A percentile compares a stretch with the other conserved stretches of the same genome.
phyloP scores from a whole-genome alignment of 2,888 invertebrate species.

The Sarcophaga carnaria region DNA sequence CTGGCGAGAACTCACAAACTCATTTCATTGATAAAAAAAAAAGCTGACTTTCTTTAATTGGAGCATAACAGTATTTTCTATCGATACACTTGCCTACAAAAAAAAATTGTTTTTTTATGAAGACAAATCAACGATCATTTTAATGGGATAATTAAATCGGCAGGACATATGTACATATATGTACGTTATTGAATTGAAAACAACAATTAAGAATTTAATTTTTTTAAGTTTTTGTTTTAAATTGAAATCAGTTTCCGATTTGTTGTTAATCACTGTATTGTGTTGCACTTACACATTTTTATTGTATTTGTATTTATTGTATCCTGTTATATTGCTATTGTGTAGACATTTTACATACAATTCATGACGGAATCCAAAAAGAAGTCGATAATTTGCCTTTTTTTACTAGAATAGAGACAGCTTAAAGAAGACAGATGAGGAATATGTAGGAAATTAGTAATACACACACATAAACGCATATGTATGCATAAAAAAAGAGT shows the following conservation, averaged over 20 bases:
- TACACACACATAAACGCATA: not conserved
- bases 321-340: slow-evolving; percentile 25
- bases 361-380: slow-evolving; percentile 27
- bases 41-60: too few relatives aligned
- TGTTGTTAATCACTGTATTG: not conserved
- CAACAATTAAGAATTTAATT: too few relatives aligned
- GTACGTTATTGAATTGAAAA: too few relatives aligned
- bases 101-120: too few relatives aligned
- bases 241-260: not conserved
- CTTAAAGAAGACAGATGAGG: not conserved
- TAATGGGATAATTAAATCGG: too few relatives aligned
- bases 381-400: slow-evolving; percentile 7
- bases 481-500: slow-evolving; percentile 70
- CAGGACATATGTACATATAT: too few relatives aligned
- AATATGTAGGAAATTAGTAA: slow-evolving; percentile 6
- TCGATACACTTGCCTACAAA: too few relatives aligned
- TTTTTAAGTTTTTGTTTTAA: too few relatives aligned
- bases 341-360: slow-evolving; percentile 24
- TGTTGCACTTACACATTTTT: not conserved
- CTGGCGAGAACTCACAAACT: too few relatives aligned
- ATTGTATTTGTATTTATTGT: slow-evolving; percentile 24
- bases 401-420: slow-evolving; percentile 4
- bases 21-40: too few relatives aligned
- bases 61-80: too few relatives aligned
- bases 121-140: too few relatives aligned